Evolutionary conservation across 2,888 invertebrate genomes (phyloP), one percentile per base, ranked within the genome.

Genomic region (Trichopria drosophilae): DNA sequence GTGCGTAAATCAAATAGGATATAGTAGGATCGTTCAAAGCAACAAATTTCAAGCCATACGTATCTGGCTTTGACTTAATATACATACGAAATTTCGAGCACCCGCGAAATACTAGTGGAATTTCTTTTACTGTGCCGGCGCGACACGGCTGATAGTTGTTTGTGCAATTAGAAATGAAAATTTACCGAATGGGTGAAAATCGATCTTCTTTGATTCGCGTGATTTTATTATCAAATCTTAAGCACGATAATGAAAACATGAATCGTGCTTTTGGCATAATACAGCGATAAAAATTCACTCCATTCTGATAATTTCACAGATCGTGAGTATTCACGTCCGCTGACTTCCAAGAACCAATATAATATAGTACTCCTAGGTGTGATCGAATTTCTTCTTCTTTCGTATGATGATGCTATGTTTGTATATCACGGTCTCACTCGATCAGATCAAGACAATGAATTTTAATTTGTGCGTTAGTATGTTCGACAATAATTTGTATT

Each of bases 261-360:
- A 41, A 6, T 26, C 42, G 18, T 12, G 29, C 26, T 41, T 20
- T 41, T 12, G 42, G 28, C 42, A 41, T 29, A 15, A 41, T 29
- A 16, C 29, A 4, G 9, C 42, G 4, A 18, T 41, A 29, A 15
- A 41, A 4, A 6, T 10, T 15, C 16, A 41, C 12, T 5, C 29
- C 42, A 18, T 29, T 28, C 19, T 16, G 5, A 29, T 29, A 29
- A 6, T 20, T 29, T 29, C 29, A 41, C 12, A 29, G 13, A 6
- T 29, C 26, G n/a, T 41, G 9, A 10, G 16, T 29, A 18, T 41
- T 41, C 6, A 41, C 42, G 10, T 10, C 5, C 13, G 6, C 4
- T 10, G 26, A 29, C 13, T 41, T 41, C 42, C 42, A 41, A 10
- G 12, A 24, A 10, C 24, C 24, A 24, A 9, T 24, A 10, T 24